A percentile compares a stretch with the other conserved stretches of the same genome.
phyloP scores from a whole-genome alignment of 2,888 invertebrate genomes.

The Pseudococcus longispinus region DNA sequence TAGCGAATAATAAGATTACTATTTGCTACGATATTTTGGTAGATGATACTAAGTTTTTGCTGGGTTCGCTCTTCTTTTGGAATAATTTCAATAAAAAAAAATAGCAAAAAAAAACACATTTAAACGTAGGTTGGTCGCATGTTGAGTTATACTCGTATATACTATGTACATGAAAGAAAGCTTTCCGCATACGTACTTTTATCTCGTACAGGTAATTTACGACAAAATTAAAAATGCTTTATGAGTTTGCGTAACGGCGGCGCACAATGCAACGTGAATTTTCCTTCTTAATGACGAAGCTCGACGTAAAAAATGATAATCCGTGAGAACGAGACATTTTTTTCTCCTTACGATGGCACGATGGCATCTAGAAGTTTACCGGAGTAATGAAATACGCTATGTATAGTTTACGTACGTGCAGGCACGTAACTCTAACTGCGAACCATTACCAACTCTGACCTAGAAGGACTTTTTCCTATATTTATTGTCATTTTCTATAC shows the following conservation, averaged over 20 bases:
- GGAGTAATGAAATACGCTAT: not conserved
- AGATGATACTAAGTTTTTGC: not conserved
- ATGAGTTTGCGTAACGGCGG: not conserved
- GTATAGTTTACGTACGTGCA: not conserved
- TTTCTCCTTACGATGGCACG: not conserved
- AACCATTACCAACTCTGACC: not conserved
- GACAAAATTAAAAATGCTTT: not conserved
- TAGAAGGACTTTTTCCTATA: not conserved
- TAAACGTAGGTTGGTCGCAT: too few relatives aligned
- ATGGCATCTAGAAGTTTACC: not conserved
- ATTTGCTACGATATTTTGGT: not conserved
- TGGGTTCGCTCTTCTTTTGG: not conserved
- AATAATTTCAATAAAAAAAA: not conserved
- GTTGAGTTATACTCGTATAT: not conserved
- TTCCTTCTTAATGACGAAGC: constrained; percentile 23
- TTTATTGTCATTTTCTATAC: not conserved
- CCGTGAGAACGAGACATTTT: not conserved
- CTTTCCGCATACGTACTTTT: not conserved
- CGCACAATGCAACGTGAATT: not conserved
- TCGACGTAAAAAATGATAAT: not conserved
- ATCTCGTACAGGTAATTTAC: constrained; percentile 21
- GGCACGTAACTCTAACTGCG: not conserved
- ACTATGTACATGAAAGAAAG: not conserved
- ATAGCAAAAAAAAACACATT: not conserved
- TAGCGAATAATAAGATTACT: not conserved